Evolutionary conservation across 2,797 vertebrate species (phyloP).

Genomic region (Rallus crepitans): DNA sequence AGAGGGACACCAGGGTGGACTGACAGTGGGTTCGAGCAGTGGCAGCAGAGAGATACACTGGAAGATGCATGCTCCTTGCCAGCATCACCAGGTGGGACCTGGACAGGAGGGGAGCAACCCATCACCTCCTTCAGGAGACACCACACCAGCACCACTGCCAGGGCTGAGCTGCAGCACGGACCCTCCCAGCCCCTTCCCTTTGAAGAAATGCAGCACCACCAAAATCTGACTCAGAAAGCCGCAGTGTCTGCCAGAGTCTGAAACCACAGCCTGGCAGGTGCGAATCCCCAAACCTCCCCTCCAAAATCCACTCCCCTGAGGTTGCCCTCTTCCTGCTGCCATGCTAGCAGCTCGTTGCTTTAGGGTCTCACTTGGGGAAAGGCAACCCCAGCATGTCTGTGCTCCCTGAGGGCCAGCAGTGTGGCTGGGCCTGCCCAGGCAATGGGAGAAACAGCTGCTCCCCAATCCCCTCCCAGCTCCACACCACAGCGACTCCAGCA

Average conservation of each 20-base stretch:
- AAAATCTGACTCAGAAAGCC: background rate
- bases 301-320: background rate
- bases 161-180: background rate
- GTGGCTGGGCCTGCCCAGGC: background rate
- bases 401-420: background rate
- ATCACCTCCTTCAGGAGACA: background rate
- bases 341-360: background rate
- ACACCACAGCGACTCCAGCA: background rate
- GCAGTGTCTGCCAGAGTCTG: background rate
- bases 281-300: background rate
- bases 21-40: rapidly evolving
- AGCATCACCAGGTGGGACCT: background rate
- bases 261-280: background rate
- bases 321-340: background rate
- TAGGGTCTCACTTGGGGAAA: background rate
- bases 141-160: background rate
- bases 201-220: background rate
- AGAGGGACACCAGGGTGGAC: background rate
- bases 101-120: background rate
- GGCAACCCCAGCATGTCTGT: background rate
- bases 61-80: background rate
- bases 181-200: background rate
- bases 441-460: constrained; percentile 32
- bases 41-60: background rate
- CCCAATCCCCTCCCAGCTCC: background rate